phyloP scores from a whole-genome alignment of 2,888 invertebrate species.

The Dynastes maya region DNA sequence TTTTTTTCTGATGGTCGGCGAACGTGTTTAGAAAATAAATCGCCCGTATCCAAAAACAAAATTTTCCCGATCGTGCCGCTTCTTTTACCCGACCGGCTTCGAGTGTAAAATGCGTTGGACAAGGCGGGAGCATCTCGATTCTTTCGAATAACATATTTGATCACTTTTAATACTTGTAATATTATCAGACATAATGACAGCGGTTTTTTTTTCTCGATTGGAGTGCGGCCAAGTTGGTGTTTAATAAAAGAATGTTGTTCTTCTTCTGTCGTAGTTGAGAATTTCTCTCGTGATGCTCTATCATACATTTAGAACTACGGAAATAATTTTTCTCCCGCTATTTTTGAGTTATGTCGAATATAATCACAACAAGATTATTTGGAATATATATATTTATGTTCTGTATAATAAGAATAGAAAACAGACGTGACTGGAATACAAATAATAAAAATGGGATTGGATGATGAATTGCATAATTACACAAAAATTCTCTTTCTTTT shows the following conservation, averaged over 20 bases:
- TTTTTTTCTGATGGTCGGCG: slow-evolving; percentile 24
- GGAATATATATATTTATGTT: background rate
- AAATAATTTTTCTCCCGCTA: slow-evolving; percentile 31
- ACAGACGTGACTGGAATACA: background rate
- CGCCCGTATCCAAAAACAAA: slow-evolving; percentile 42
- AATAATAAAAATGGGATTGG: background rate
- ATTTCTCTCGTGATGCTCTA: background rate
- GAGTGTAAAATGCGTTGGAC: background rate
- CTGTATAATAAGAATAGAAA: background rate
- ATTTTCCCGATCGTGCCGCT: slow-evolving; percentile 9
- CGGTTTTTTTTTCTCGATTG: slow-evolving; percentile 30
- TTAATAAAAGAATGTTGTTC: slow-evolving; percentile 39
- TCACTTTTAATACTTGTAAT: slow-evolving; percentile 43
- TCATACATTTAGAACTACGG: background rate
- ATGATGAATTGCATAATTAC: no score
- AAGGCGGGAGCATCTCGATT: slow-evolving; percentile 11
- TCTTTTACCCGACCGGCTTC: background rate
- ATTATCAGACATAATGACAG: slow-evolving; percentile 49
- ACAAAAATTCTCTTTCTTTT: no score
- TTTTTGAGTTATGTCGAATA: slow-evolving; percentile 13
- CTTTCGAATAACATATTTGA: slow-evolving; percentile 37
- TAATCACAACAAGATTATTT: slow-evolving; percentile 1
- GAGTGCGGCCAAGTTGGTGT: slow-evolving; percentile 42
- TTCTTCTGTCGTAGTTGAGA: slow-evolving; percentile 10
- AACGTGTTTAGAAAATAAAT: slow-evolving; percentile 48